A percentile compares a stretch with the other conserved stretches of the same genome.
phyloP scores from a whole-genome alignment of 2,113 vertebrate species.

The Tychaedon coryphoeus region DNA sequence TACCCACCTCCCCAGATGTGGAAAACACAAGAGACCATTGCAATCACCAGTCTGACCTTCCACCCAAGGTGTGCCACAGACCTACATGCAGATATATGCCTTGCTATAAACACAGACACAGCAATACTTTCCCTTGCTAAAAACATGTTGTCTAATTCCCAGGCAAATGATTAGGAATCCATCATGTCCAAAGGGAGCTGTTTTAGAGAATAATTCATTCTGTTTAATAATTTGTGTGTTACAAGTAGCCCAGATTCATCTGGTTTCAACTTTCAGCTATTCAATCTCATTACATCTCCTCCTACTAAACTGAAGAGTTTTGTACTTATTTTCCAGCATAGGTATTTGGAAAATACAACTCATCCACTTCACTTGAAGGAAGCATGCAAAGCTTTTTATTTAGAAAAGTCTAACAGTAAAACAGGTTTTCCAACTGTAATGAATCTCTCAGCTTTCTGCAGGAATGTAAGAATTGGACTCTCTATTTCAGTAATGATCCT shows the following conservation, averaged over 20 bases:
- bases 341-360: neutral
- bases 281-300: neutral
- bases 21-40: neutral
- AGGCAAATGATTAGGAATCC: neutral
- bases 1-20: neutral
- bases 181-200: neutral
- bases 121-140: neutral
- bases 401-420: neutral
- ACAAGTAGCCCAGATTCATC: constrained; percentile 10
- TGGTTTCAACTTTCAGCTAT: neutral
- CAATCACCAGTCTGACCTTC: neutral
- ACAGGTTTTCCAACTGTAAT: neutral
- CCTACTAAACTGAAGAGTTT: neutral
- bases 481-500: neutral
- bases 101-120: neutral
- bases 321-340: neutral
- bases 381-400: neutral
- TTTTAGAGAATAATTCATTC: neutral
- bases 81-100: rapidly evolving
- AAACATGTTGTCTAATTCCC: neutral
- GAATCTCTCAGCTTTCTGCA: neutral
- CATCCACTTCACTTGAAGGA: neutral
- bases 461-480: neutral
- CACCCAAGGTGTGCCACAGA: neutral
- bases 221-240: neutral